Conservation (phyloP, 2,113 vertebrate genomes). For the Rallus limicola region DNA sequence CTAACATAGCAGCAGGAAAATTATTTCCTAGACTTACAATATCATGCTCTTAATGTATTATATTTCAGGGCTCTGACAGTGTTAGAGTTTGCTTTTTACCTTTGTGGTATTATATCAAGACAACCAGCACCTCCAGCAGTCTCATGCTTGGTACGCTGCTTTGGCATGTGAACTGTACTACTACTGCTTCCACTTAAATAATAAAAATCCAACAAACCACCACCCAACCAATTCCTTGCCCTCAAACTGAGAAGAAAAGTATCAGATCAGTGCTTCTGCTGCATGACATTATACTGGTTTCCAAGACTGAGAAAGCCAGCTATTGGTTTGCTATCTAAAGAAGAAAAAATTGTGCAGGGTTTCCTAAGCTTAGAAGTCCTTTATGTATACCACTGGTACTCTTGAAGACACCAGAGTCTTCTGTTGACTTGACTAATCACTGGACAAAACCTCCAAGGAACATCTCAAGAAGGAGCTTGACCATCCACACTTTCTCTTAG, state of each 20-base stretch:
- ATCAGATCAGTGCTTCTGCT: not conserved
- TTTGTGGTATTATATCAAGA: not conserved
- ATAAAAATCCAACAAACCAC: not conserved
- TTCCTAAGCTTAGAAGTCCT: not conserved
- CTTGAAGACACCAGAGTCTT: not conserved
- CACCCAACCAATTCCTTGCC: rapidly evolving
- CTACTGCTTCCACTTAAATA: not conserved
- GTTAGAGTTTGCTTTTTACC: not conserved
- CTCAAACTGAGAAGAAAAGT: not conserved
- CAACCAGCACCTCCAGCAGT: not conserved
- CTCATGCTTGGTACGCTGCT: not conserved
- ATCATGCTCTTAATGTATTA: not conserved
- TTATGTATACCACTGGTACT: rapidly evolving
- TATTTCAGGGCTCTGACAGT: not conserved
- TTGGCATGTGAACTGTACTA: not conserved
- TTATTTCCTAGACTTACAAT: not conserved
- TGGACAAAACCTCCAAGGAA: not conserved
- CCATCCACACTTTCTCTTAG: not conserved
- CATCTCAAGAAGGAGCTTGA: not conserved
- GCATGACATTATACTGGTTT: not conserved
- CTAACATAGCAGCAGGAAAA: not conserved
- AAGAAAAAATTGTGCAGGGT: not conserved
- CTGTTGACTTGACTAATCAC: not conserved
- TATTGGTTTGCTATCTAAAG: not conserved
- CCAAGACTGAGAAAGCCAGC: not conserved